Evolutionary conservation across 2,113 vertebrate genomes (phyloP).

Genomic region (Cnemophilus loriae): DNA sequence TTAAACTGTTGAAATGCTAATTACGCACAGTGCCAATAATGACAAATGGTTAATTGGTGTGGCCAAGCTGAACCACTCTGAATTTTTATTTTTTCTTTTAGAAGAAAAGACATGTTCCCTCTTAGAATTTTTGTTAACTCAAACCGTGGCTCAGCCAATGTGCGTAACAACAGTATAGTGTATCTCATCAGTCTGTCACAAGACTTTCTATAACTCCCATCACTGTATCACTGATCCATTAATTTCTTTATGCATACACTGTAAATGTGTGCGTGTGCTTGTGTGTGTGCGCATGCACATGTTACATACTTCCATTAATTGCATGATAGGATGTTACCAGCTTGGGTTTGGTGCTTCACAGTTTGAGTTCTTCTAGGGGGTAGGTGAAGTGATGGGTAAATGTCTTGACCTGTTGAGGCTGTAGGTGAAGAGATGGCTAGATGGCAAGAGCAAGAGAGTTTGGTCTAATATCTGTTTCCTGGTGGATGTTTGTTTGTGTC

Average conservation of each 20-base stretch:
- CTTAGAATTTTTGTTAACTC: neutral
- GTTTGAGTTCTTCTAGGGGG: neutral
- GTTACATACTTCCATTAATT: slow-evolving; percentile 40
- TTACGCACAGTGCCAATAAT: slow-evolving; percentile 30
- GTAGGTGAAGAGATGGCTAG: neutral
- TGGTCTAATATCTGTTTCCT: slow-evolving; percentile 11
- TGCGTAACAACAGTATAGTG: neutral
- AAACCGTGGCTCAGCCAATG: slow-evolving; percentile 20
- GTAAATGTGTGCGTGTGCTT: slow-evolving; percentile 23
- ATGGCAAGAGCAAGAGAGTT: neutral
- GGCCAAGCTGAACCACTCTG: neutral
- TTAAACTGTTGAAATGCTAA: slow-evolving; percentile 41
- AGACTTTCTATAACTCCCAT: slow-evolving; percentile 44
- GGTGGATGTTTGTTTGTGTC: slow-evolving; percentile 27
- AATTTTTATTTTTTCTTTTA: neutral
- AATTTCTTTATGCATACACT: slow-evolving; percentile 56
- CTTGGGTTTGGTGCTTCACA: slow-evolving; percentile 50
- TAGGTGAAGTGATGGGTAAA: neutral
- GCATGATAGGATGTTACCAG: slow-evolving; percentile 37
- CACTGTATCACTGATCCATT: slow-evolving; percentile 56
- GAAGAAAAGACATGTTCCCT: neutral
- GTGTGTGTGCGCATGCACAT: slow-evolving; percentile 58
- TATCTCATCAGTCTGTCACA: slow-evolving; percentile 35
- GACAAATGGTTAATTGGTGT: slow-evolving; percentile 4
- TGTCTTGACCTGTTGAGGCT: slow-evolving; percentile 2